A percentile compares a stretch with the other conserved stretches of the same genome.
phyloP scores from a whole-genome alignment of 2,113 vertebrate genomes.

The Nesogale talazaci region DNA sequence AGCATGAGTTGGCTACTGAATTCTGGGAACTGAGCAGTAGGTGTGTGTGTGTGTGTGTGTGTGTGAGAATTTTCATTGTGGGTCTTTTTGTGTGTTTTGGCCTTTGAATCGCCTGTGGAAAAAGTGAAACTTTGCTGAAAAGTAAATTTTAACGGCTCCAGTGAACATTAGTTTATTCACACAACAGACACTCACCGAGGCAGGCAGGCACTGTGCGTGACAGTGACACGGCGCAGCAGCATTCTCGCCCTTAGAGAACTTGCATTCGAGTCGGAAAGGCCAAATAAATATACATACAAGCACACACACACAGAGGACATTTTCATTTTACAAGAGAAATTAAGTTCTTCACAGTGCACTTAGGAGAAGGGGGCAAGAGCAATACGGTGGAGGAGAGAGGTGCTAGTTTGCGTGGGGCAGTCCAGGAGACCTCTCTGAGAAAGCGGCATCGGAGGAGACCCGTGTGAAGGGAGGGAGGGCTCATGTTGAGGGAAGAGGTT shows the following conservation, averaged over 20 bases:
- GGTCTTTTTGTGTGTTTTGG: background rate
- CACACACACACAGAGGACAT: background rate
- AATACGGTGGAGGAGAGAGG: background rate
- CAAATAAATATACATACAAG: background rate
- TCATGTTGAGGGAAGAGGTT: background rate
- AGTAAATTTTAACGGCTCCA: slow-evolving; percentile 17
- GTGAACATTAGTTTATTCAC: background rate
- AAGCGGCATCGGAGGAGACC: background rate
- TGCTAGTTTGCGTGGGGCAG: background rate
- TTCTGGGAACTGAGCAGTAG: background rate
- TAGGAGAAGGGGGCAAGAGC: background rate
- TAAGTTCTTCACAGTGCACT: background rate
- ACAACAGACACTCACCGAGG: slow-evolving; percentile 6
- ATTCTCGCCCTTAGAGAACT: background rate
- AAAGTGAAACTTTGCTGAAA: slow-evolving; percentile 5
- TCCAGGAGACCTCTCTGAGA: background rate
- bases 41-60: too few relatives aligned
- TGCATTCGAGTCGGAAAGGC: background rate
- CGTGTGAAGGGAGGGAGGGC: background rate
- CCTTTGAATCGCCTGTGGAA: slow-evolving; percentile 5
- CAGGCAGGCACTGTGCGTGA: background rate
- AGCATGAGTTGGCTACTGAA: too few relatives aligned
- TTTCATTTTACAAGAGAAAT: background rate
- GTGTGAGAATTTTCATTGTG: background rate
- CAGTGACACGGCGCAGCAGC: background rate